Evolutionary conservation across 2,888 invertebrate genomes (phyloP), one percentile per base, ranked within the genome.

Genomic region (Spilarctia lutea): DNA sequence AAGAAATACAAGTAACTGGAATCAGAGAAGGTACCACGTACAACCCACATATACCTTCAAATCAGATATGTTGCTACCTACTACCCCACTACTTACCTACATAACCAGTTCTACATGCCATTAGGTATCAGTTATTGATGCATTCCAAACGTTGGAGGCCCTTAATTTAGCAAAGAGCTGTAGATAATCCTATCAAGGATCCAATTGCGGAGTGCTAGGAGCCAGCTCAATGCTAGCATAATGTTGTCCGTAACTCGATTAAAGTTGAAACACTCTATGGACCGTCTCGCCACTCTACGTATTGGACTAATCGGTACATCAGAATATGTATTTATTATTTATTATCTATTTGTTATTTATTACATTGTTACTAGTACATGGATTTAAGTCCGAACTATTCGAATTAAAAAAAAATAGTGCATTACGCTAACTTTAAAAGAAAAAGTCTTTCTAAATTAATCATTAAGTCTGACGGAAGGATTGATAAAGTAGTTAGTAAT

Each of bases 81-180:
- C n/a, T n/a, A n/a, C n/a, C n/a, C n/a, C n/a, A n/a, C n/a, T 60
- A 16, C n/a, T n/a, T 60, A 56, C 11, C n/a, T 13, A 11, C 56
- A 56, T 60, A 60, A 27, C 63, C 18, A 63, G 30, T 30, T 30
- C 63, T 63, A 63, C 30, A 7, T 16, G 30, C 30, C 63, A 18
- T 30, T 18, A 48, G 48, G 20, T 20, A 30, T 7, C 45, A 66
- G 70, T 71, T 30, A 81, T 73, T 74, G 65, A 78, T 71, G 68
- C 68, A 60, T 69, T 73, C 72, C 45, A 35, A 78, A 72, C 70
- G 71, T 65, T 65, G 68, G 70, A 72, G 86, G 81, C 86, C 82
- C 85, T 90, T 89, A 88, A 89, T 90, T 89, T 87, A 88, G 83
- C 88, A 90, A 87, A 91, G 91, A 89, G 87, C 84, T 77, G 76